Base-by-base conservation (phyloP, 2,888 invertebrate genomes). In the Podotricha telesiphe region DNA sequence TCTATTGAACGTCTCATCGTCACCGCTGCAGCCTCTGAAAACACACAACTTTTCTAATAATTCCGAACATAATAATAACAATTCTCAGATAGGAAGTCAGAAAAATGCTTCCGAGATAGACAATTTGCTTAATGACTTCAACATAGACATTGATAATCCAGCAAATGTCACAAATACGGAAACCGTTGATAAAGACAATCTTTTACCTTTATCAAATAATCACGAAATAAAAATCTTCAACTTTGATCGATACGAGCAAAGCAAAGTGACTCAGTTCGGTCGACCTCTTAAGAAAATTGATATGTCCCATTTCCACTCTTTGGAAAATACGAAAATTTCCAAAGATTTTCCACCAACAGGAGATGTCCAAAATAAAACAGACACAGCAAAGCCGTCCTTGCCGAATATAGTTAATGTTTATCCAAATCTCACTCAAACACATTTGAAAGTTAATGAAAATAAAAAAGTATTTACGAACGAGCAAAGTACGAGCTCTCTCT, bases 191-290 rank as follows among this genome's bases (percentile, higher is more conserved):
- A 83, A 84, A 69, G 78, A 73, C 42, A 81, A 85, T 42, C 77
- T 73, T 47, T 67, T 78, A 28, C 82, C 83, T 17, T 81, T 87
- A 11, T 84, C 82, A 19, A 87, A 89, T 75, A 86, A 81, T 70
- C 80, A 91, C 62, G 88, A 89, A 50, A 87, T 93, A 20, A 92
- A 93, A 84, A 90, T 93, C 82, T 93, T 93, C 76, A 93, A 93
- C 76, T 93, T 93, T 66, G 93, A 93, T 79, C 86, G 88, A n/a
- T 93, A 93, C 70, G 93, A 93, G 80, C 92, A 92, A 77, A 90
- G 81, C 67, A 92, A 91, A 80, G 76, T 87, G 51, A 77, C 82
- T 76, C 87, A 91, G 71, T 88, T 81, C 74, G 80, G 81, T 67
- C 86, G 87, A 73, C 84, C 91, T 28, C 75, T 92, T 62, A 86